Base-by-base conservation (phyloP, 2,113 vertebrate genomes). In the Jacana jacana region DNA sequence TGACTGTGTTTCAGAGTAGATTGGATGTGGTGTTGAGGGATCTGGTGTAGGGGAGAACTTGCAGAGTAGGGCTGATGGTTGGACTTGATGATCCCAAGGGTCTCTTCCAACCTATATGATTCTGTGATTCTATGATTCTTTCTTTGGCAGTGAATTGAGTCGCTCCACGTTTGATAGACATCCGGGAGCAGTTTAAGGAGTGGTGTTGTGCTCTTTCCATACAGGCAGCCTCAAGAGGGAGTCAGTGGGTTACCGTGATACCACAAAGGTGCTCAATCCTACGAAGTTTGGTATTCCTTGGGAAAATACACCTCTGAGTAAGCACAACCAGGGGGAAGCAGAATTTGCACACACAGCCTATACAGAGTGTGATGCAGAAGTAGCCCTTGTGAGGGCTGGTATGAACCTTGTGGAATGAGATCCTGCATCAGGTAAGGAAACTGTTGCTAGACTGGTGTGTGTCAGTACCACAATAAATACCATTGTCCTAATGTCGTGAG, bases 81-180 rank as follows among this genome's bases (percentile, higher is more conserved):
- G n/a, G n/a, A n/a, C n/a, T n/a, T n/a, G n/a, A n/a, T n/a, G n/a
- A n/a, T n/a, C n/a, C n/a, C n/a, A n/a, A n/a, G n/a, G n/a, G n/a
- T n/a, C n/a, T n/a, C n/a, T n/a, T n/a, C n/a, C n/a, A n/a, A n/a
- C n/a, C n/a, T n/a, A n/a, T n/a, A n/a, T n/a, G n/a, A n/a, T n/a
- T n/a, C n/a, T n/a, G n/a, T n/a, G n/a, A n/a, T n/a, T n/a, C n/a
- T n/a, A n/a, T n/a, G n/a, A n/a, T n/a, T n/a, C n/a, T n/a, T n/a
- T n/a, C n/a, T n/a, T 61, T 25, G 5, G 64, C 13, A 58, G 42
- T 7, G 37, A 64, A 35, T 14, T 17, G 24, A 9, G 9, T 40
- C n/a, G 11, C 15, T n/a, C 0, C n/a, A 0, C 18, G 1, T 40
- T 6, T 7, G 28, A 4, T 4, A 15, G 17, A 16, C 25, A 9